Evolutionary conservation across 23 tunicate genomes (phyloP), one percentile per base, ranked within the genome.

Genomic region (Halocynthia aurantium): DNA sequence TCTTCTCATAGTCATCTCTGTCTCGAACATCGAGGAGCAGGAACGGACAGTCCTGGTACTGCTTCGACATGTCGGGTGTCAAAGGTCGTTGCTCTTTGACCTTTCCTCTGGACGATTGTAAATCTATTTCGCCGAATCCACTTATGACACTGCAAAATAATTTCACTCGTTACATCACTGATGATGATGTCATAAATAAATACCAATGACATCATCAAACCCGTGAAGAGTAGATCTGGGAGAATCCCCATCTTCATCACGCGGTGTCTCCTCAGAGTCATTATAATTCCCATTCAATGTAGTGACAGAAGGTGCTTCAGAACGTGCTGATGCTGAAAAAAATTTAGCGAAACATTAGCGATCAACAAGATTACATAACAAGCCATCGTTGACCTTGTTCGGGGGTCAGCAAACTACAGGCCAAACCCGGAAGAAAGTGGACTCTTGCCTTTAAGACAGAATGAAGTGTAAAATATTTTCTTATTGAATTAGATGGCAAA

Each of bases 1-100:
- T 84, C 8, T 80, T 73, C 51, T 77, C 78, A 72, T 53, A 94
- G n/a, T 88, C 96, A 65, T 94, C 95, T 7, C 52, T 9, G 58
- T 94, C 91, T 56, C 99, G 57, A 0, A 94, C 91, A 77, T 94
- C 99, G 8, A 94, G 87, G 9, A 94, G n/a, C 12, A 94, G 78
- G 55, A 88, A 94, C 17, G 99, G 99, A 65, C 95, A 86, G 17
- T 86, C 88, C 10, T 64, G 52, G 80, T 92, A 92, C 7, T 84
- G 82, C 21, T 67, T 81, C 51, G 72, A 69, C 57, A 82, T 18
- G 64, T 78, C 80, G 5, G 95, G 77, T 11, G 68, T 82, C 22
- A 40, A 61, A 17, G 53, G 52, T 55, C 52, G 77, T 31, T 53
- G n/a, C 6, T 57, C 20, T 74, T 66, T 52, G 5, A 78, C 53